Base-by-base conservation (phyloP, 2,797 vertebrate genomes). In the Alcedo atthis region DNA sequence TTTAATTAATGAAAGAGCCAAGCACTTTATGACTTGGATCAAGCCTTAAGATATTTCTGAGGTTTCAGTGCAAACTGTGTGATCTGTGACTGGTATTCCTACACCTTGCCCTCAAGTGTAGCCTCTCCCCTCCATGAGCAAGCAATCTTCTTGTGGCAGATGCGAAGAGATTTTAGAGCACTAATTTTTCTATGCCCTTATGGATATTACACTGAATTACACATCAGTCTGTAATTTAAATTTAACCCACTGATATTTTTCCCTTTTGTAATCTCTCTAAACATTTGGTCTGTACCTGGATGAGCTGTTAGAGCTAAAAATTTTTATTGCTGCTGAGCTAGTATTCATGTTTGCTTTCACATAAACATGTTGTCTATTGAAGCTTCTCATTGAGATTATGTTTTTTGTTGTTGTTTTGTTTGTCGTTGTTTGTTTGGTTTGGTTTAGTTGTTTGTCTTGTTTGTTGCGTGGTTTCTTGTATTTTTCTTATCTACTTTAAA, bases 1-100 rank as follows among this genome's bases (percentile, higher is more conserved):
- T 80, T 70, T 85, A 85, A 90, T 92, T 87, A 78, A 73, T 76
- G 43, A 79, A 79, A 76, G 74, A 89, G 35, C 18, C 69, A 68
- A 51, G 17, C 12, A 76, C 22, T 61, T 51, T 77, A 14, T 37
- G 37, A 37, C 81, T 89, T 33, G 9, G 37, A 61, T 81, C 43
- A 90, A 70, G 40, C 48, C 63, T 66, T 78, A 25, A 30, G 15
- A 3, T 81, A 58, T 68, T 92, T 89, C 32, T 48, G 46, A 87
- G 43, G 30, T 89, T 85, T 64, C 54, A 80, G 14, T 40, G 49
- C 2, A 9, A 81, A 91, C 81, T 8, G 19, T 71, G 48, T 55
- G n/a, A 69, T 74, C n/a, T 67, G 18, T 76, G 58, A 45, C 70
- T 53, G 32, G 58, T 75, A 49, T 71, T 74, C 33, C 69, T 78